Base-by-base conservation (phyloP, 2,888 invertebrate species). In the Anthophora plumipes region DNA sequence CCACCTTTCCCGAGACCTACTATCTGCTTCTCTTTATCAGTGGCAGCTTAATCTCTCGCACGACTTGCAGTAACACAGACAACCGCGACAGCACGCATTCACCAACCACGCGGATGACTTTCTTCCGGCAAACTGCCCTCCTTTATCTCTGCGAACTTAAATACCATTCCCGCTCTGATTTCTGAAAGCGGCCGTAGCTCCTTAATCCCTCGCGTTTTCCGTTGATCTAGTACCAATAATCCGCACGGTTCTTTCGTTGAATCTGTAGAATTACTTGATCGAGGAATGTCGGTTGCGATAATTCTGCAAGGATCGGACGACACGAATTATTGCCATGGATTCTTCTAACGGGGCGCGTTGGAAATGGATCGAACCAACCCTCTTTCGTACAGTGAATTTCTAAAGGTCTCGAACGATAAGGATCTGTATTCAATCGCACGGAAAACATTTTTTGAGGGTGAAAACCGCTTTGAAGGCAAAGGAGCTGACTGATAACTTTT, bases 11-110 rank as follows among this genome's bases (percentile, higher is more conserved):
- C 63, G 63, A 54, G 64, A 60, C 67, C 74, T 31, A 68, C 68
- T 77, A 80, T 80, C 82, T 80, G 78, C 74, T 79, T 60, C 48
- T 64, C 69, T 86, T 85, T 85, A 86, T 86, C 86, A 85, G 66
- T 39, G 77, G 57, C 80, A 59, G 76, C 80, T 83, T 86, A 86
- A 86, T 86, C 86, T 86, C 86, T 86, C 67, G 86, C 78, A 63
- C 83, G 77, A 86, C 83, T 86, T 82, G 61, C 72, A 73, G 63
- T 64, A 73, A 71, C 76, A 31, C 69, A 59, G 74, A 77, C 64
- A 59, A 82, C 76, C 75, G 74, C 64, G 69, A 71, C 70, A 55
- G 59, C 68, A 61, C 72, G 78, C 74, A 79, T 52, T 61, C 48
- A 22, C 41, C 43, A 31, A 68, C 48, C 12, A 31, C 41, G 59